phyloP scores from a whole-genome alignment of 2,888 invertebrate species.

The Lasioglossum zephyrum region DNA sequence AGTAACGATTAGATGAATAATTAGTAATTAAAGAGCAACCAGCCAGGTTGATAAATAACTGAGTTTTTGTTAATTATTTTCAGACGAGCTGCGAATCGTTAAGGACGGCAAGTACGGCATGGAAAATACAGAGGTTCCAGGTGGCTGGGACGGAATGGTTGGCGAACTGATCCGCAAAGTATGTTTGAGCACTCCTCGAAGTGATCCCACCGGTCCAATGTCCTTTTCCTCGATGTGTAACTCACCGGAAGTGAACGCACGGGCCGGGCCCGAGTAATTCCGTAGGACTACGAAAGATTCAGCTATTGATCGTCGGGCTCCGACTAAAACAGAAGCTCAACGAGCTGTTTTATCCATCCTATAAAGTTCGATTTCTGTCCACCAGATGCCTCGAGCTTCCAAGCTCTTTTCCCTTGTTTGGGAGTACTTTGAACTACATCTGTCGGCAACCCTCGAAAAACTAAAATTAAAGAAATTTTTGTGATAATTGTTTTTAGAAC shows the following conservation, averaged over 20 bases:
- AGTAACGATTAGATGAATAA: neutral
- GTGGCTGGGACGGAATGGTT: constrained; percentile 95
- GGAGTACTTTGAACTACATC: constrained; percentile 59
- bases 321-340: constrained; percentile 32
- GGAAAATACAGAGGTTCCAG: constrained; percentile 90
- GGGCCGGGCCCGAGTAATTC: constrained; percentile 38
- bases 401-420: constrained; percentile 45
- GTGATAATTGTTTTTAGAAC: neutral
- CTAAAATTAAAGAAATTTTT: neutral
- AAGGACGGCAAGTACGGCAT: constrained; percentile 94
- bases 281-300: constrained; percentile 40
- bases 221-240: constrained; percentile 14
- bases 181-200: constrained; percentile 79
- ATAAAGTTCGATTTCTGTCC: constrained; percentile 46
- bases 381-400: constrained; percentile 73
- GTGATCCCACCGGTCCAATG: neutral
- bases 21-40: constrained; percentile 18
- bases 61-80: constrained; percentile 68
- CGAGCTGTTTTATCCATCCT: constrained; percentile 74
- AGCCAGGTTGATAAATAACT: neutral
- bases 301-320: constrained; percentile 65
- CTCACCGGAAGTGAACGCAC: constrained; percentile 24
- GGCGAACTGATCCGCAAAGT: constrained; percentile 95
- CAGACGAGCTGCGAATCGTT: constrained; percentile 94
- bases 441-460: constrained; percentile 50